Conservation (phyloP, 1,140 invertebrate species). For the Vanessa tameamea region DNA sequence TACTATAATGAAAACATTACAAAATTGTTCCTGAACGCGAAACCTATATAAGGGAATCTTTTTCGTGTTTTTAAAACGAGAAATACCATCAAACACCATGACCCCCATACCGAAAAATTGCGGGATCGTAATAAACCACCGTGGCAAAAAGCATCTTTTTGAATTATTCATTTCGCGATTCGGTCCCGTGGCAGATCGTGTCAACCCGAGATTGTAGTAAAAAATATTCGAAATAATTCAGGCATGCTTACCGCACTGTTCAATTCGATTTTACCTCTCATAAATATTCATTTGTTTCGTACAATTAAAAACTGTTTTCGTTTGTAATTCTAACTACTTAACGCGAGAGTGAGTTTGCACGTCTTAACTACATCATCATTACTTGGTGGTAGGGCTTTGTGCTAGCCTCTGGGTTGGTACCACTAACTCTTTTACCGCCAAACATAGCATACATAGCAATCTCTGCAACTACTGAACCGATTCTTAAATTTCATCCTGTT, state of each 20-base stretch:
- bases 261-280: slow-evolving; percentile 21
- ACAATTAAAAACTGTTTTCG: no score
- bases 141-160: neutral
- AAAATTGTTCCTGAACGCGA: neutral
- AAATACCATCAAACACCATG: slow-evolving; percentile 7
- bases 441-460: no score
- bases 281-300: slow-evolving; percentile 13
- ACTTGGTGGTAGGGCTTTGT: no score
- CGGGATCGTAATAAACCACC: slow-evolving; percentile 1
- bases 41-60: neutral
- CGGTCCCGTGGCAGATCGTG: slow-evolving; percentile 8
- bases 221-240: slow-evolving; percentile 2
- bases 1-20: slow-evolving; percentile 3
- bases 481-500: no score
- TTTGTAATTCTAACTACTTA: no score
- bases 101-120: slow-evolving; percentile 6
- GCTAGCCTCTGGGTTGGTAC: no score
- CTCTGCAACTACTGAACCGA: no score
- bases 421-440: no score
- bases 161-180: neutral
- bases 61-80: neutral
- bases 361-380: no score
- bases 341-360: no score
- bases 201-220: slow-evolving; percentile 19
- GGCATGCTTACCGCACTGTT: slow-evolving; percentile 22